phyloP scores from a whole-genome alignment of 2,888 invertebrate species.

The Koerneria pararmatus region DNA sequence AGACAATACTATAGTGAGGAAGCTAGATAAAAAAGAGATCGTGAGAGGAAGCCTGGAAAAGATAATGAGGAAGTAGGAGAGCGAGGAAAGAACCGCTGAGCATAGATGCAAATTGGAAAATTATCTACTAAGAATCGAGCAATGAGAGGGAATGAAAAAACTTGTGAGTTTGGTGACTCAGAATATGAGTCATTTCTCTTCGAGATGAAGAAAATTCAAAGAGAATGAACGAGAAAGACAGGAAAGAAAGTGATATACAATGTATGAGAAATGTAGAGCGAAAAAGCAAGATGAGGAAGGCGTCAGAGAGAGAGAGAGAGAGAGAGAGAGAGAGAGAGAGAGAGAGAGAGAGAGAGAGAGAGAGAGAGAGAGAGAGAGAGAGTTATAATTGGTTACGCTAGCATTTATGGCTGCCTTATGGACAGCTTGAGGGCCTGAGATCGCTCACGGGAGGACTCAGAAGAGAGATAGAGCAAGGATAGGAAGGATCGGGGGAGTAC shows the following conservation, averaged over 20 bases:
- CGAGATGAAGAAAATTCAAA: too few species aligned
- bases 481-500: background rate
- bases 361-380: conserved; percentile 18
- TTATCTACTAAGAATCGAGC: too few species aligned
- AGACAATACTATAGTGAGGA: background rate
- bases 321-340: conserved; percentile 3
- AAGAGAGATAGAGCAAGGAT: background rate
- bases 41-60: background rate
- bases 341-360: conserved; percentile 6
- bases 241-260: background rate
- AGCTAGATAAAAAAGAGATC: background rate
- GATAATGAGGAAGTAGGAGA: background rate
- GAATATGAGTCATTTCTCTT: too few species aligned
- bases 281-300: background rate
- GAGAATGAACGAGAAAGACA: background rate
- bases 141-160: too few species aligned
- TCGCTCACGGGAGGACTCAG: background rate
- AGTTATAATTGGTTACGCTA: background rate
- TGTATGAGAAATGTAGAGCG: background rate
- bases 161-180: too few species aligned
- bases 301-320: background rate
- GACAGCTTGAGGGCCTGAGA: background rate
- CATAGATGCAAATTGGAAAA: background rate
- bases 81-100: background rate
- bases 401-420: background rate